Evolutionary conservation across 53 echinoderm and acorn worm species (phyloP), one percentile per base, ranked within the genome.

Genomic region (Actinopyga echinites): DNA sequence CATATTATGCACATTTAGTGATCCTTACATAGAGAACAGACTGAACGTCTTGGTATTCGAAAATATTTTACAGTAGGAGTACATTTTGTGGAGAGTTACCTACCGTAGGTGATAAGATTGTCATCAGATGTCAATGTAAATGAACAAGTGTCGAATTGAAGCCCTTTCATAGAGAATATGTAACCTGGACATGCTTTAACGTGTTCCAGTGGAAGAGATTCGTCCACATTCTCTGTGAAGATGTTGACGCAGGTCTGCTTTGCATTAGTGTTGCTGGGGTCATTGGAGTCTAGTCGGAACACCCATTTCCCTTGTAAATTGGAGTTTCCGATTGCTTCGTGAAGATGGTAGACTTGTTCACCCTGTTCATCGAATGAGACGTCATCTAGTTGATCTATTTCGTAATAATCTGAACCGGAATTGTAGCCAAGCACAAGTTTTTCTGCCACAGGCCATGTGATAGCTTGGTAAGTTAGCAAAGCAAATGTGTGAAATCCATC

Each of bases 71-170:
- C 8, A 40, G n/a, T n/a, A n/a, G n/a, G n/a, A n/a, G 37, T 37
- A 37, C 37, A 37, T 3, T 37, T 44, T 44, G 7, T 13, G 11
- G 44, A 44, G 8, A 17, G 17, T 15, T 49, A 62, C 49, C 19
- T 53, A 75, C 75, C 75, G 26, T 43, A 75, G 28, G 9, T 75
- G 0, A 4, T 53, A 23, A 30, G 3, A 5, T 75, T 52, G 1
- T 20, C 1, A 29, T 68, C 38, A 21, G 17, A n/a, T 4, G 21
- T 17, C 20, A 25, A 21, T 19, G 6, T 29, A 30, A 17, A 75
- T 26, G 75, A 75, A 30, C 75, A 75, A 24, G 75, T 22, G 29
- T 44, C 21, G 49, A 75, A 75, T 30, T 75, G 75, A 45, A 75
- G 13, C 17, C 75, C 45, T 42, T 28, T 36, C 28, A 53, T 28